phyloP scores from a whole-genome alignment of 2,113 vertebrate species.

The Rhabdomys dilectus region DNA sequence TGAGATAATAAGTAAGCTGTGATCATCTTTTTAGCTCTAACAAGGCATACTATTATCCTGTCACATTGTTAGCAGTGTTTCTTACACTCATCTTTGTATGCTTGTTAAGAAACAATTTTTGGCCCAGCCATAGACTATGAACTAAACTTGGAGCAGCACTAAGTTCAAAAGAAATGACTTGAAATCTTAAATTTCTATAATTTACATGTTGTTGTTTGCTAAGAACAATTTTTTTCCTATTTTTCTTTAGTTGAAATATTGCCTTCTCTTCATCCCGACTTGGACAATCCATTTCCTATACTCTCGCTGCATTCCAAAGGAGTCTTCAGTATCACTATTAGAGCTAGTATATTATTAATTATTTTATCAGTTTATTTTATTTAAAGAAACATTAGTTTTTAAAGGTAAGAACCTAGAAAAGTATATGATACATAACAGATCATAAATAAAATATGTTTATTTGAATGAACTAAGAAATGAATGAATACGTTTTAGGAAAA shows the following conservation, averaged over 20 bases:
- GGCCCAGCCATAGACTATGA: background rate
- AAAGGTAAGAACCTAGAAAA: background rate
- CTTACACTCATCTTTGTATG: constrained; percentile 11
- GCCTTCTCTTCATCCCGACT: background rate
- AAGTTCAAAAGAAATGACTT: constrained; percentile 53
- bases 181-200: constrained; percentile 11
- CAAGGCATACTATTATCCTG: constrained; percentile 5
- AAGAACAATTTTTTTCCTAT: background rate
- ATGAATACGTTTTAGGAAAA: constrained; percentile 11
- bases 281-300: background rate
- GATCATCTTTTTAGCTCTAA: constrained; percentile 17
- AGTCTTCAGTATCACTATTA: background rate
- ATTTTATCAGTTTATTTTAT: constrained; percentile 23
- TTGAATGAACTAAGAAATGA: constrained; percentile 13
- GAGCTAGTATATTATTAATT: background rate
- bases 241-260: constrained; percentile 23
- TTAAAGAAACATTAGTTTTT: constrained; percentile 16
- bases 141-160: background rate
- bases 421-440: background rate
- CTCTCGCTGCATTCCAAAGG: background rate
- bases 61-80: constrained; percentile 21
- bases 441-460: background rate
- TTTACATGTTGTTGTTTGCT: background rate
- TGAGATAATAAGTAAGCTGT: constrained; percentile 1
- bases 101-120: background rate